Evolutionary conservation across 2,797 vertebrate genomes (phyloP).

Genomic region (Fratercula arctica): DNA sequence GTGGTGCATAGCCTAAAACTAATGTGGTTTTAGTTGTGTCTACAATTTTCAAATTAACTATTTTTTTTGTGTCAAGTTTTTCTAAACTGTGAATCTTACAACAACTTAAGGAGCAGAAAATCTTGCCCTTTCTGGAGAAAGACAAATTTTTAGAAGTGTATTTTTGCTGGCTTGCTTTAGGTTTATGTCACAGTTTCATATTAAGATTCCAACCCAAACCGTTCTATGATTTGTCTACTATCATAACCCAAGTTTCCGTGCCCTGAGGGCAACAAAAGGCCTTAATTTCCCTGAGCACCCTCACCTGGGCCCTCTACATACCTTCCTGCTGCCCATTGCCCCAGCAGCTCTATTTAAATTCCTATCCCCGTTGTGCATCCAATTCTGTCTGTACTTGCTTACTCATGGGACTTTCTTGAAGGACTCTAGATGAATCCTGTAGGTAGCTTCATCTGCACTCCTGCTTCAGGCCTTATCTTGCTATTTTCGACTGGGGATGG

Average conservation of each 20-base stretch:
- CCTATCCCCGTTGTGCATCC: accelerated
- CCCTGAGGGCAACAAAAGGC: background rate
- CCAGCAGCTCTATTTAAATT: background rate
- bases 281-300: background rate
- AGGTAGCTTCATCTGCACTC: background rate
- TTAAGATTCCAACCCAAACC: background rate
- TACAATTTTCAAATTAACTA: background rate
- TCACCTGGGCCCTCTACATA: background rate
- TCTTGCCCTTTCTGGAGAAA: background rate
- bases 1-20: background rate
- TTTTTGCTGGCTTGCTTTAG: background rate
- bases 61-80: background rate
- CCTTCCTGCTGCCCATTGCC: background rate
- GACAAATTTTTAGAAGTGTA: background rate
- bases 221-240: background rate
- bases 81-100: background rate
- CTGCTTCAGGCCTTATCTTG: background rate
- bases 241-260: background rate
- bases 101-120: background rate
- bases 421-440: background rate
- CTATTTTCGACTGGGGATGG: background rate
- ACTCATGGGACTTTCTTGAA: background rate
- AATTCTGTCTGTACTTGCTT: background rate
- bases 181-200: background rate
- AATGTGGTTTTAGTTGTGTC: background rate